Percentiles rank a stretch among this genome's conserved stretches.
phyloP scores from a whole-genome alignment of 2,888 invertebrate genomes.

The Cotesia congregata region DNA sequence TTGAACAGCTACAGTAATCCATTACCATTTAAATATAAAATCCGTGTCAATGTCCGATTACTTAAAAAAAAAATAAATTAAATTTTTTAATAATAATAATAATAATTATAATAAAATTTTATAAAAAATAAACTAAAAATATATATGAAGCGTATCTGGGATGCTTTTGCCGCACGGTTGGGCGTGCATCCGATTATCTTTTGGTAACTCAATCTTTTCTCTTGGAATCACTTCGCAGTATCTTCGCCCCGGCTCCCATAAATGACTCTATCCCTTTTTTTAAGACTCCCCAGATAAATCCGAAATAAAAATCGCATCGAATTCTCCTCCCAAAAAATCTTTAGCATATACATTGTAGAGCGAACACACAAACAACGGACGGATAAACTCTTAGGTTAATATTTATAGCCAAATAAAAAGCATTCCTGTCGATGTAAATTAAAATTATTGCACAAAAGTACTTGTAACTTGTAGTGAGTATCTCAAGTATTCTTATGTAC shows the following conservation, averaged over 20 bases:
- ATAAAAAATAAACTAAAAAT: neutral
- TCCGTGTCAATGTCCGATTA: conserved; percentile 4
- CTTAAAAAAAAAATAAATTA: neutral
- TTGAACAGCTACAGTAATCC: conserved; percentile 36
- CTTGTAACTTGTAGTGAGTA: conserved; percentile 4
- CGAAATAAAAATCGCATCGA: neutral
- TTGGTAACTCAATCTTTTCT: conserved; percentile 65
- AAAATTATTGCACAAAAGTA: conserved; percentile 16
- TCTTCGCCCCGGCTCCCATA: conserved; percentile 34
- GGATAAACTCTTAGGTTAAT: conserved; percentile 41
- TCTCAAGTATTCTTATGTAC: neutral
- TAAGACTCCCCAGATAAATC: conserved; percentile 21
- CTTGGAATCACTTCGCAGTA: conserved; percentile 43
- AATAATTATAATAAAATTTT: neutral
- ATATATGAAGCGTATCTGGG: conserved; percentile 38
- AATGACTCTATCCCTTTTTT: conserved; percentile 30
- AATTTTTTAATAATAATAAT: neutral
- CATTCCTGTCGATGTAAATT: conserved; percentile 32
- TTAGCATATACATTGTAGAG: neutral
- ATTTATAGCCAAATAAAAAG: conserved; percentile 28
- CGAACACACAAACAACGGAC: neutral
- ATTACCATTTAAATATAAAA: neutral
- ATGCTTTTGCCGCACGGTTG: conserved; percentile 53
- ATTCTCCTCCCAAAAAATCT: neutral
- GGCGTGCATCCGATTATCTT: conserved; percentile 67